Percentiles rank a stretch among this genome's conserved stretches.
phyloP scores from a whole-genome alignment of 2,113 vertebrate genomes.

The Tinamus guttatus region DNA sequence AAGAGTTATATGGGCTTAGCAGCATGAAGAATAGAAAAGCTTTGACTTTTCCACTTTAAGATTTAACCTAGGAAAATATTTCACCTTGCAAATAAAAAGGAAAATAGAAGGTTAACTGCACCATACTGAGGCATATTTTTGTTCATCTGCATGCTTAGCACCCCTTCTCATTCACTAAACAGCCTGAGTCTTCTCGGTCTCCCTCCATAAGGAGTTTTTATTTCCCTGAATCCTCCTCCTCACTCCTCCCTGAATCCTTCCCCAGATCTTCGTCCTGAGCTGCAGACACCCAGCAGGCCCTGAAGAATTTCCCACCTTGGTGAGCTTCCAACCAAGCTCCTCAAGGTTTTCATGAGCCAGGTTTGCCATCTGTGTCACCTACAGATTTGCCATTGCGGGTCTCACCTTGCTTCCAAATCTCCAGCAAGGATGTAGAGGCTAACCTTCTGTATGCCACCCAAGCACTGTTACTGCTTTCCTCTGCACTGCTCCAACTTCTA shows the following conservation, averaged over 20 bases:
- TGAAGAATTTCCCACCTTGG: background rate
- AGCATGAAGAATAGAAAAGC: background rate
- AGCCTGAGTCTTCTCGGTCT: background rate
- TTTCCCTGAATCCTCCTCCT: background rate
- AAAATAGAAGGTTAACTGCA: accelerated
- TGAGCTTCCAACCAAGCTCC: constrained; percentile 10
- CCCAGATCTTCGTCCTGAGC: background rate
- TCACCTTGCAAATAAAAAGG: background rate
- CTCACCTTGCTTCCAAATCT: background rate
- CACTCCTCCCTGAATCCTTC: background rate
- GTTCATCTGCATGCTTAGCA: background rate
- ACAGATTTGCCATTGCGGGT: background rate
- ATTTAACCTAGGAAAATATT: background rate
- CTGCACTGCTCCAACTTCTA: background rate
- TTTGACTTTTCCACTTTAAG: background rate
- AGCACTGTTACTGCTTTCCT: background rate
- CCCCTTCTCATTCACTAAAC: background rate
- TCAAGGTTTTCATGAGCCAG: background rate
- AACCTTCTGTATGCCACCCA: background rate
- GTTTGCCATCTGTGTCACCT: background rate
- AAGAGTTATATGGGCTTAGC: accelerated
- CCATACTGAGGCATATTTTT: accelerated
- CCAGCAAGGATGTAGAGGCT: background rate
- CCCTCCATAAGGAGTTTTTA: background rate
- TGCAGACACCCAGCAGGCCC: background rate